Evolutionary conservation across 2,797 vertebrate genomes (phyloP).

Genomic region (Poecilia wingei): DNA sequence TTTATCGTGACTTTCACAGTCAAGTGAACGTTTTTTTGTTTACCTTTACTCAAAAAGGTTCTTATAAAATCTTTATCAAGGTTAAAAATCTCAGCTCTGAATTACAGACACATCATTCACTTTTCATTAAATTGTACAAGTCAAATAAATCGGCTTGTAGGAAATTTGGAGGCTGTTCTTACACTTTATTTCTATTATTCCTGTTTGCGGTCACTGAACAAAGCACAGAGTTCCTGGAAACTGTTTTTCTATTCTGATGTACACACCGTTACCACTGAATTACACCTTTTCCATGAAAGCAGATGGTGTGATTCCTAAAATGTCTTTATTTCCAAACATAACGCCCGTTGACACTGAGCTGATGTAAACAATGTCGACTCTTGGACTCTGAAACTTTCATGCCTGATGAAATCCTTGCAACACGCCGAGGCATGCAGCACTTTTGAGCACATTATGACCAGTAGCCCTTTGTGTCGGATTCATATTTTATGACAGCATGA

Average conservation of each 20-base stretch:
- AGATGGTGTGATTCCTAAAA: slow-evolving; percentile 11
- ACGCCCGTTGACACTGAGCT: slow-evolving; percentile 17
- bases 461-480: slow-evolving; percentile 58
- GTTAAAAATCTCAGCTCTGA: neutral
- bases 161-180: neutral
- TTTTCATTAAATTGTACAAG: neutral
- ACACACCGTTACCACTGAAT: slow-evolving; percentile 6
- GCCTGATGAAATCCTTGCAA: slow-evolving; percentile 72
- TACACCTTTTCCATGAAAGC: slow-evolving; percentile 8
- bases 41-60: neutral
- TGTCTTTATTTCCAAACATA: slow-evolving; percentile 21
- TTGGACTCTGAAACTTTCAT: slow-evolving; percentile 41
- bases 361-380: slow-evolving; percentile 50
- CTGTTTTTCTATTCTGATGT: slow-evolving; percentile 28
- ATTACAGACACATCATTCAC: neutral
- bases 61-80: neutral
- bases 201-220: neutral
- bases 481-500: slow-evolving; percentile 69
- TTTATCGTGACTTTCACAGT: no score
- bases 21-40: neutral
- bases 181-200: neutral
- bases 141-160: neutral
- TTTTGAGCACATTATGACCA: slow-evolving; percentile 43
- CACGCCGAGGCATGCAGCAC: slow-evolving; percentile 48
- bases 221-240: neutral